phyloP scores from a whole-genome alignment of 2,797 vertebrate genomes.

The Myotis vivesi region DNA sequence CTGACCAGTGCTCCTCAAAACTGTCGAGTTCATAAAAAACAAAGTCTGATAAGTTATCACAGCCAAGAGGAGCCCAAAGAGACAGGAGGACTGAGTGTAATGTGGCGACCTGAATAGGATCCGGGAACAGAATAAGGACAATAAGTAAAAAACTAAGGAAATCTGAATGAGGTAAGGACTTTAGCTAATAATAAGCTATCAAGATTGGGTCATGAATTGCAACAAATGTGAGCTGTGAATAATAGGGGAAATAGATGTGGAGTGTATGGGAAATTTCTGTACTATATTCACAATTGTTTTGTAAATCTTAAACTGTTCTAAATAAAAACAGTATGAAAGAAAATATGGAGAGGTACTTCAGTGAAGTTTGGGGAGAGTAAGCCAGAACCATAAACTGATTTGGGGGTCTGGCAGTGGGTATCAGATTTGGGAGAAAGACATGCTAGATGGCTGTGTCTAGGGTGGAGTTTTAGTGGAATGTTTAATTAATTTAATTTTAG shows the following conservation, averaged over 20 bases:
- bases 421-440: neutral
- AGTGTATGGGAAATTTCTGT: too few species aligned
- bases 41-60: neutral
- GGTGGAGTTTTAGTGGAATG: neutral
- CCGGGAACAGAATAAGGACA: neutral
- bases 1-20: neutral
- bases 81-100: neutral
- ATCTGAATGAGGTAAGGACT: neutral
- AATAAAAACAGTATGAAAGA: neutral
- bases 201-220: neutral
- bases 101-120: neutral
- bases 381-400: neutral
- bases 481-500: slow-evolving; percentile 1
- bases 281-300: too few species aligned
- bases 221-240: neutral
- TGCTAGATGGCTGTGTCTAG: neutral
- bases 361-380: neutral
- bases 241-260: neutral
- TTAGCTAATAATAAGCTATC: neutral
- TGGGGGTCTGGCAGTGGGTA: neutral
- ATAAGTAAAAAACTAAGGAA: slow-evolving; percentile 2
- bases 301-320: neutral
- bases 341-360: neutral
- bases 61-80: neutral
- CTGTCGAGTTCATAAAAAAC: neutral